phyloP scores from a whole-genome alignment of 2,797 vertebrate genomes.

The Onychomys leucogaster region DNA sequence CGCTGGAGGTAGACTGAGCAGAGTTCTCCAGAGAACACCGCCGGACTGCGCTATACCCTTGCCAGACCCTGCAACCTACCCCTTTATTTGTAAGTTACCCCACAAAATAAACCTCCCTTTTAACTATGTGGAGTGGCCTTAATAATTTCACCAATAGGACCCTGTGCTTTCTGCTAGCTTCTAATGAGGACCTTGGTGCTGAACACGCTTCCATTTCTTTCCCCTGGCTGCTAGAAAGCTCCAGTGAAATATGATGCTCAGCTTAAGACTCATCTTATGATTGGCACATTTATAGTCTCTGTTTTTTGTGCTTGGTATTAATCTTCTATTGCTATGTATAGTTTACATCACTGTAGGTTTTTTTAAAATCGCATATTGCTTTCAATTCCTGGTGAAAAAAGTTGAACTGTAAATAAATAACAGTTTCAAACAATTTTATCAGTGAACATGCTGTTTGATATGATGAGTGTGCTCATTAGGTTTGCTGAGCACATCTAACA shows the following conservation, averaged over 20 bases:
- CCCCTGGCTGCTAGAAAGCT: slow-evolving; percentile 30
- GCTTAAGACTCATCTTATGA: neutral
- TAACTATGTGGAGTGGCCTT: too few relatives aligned
- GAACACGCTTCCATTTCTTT: slow-evolving; percentile 18
- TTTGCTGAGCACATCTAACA: neutral
- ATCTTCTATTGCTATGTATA: slow-evolving; percentile 20
- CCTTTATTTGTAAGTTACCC: too few relatives aligned
- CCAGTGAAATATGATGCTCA: neutral
- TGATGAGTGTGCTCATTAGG: neutral
- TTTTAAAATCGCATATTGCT: neutral
- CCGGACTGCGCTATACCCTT: too few relatives aligned
- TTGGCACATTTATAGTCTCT: slow-evolving; percentile 4
- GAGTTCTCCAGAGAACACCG: too few relatives aligned
- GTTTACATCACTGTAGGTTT: neutral
- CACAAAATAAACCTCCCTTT: too few relatives aligned
- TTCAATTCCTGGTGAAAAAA: slow-evolving; percentile 47
- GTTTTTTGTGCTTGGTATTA: neutral
- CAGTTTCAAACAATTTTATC: slow-evolving; percentile 11
- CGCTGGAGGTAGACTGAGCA: too few relatives aligned
- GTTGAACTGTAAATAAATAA: neutral
- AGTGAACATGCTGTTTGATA: neutral
- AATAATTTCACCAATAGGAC: too few relatives aligned
- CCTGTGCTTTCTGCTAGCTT: neutral
- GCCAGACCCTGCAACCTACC: too few relatives aligned
- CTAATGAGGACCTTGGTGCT: slow-evolving; percentile 49